Conservation (phyloP, 2,113 vertebrate species). For the Cervus canadensis region DNA sequence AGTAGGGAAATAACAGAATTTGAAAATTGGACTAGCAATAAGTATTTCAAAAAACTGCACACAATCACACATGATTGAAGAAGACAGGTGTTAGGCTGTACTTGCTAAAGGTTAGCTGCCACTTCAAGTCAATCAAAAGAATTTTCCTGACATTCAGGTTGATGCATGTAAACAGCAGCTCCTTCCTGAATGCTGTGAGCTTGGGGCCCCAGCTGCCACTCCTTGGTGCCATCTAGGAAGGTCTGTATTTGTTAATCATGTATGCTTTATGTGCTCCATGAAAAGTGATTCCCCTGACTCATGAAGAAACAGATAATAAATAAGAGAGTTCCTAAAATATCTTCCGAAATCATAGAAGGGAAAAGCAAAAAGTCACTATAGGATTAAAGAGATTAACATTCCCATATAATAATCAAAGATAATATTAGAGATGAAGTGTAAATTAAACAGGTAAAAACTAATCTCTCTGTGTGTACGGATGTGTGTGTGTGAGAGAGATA, state of each 20-base stretch:
- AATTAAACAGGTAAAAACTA: neutral
- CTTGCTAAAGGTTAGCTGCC: neutral
- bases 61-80: constrained; percentile 33
- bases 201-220: neutral
- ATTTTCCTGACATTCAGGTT: neutral
- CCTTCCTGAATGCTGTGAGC: neutral
- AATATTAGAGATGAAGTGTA: neutral
- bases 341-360: neutral
- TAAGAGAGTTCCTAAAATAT: neutral
- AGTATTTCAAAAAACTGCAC: neutral
- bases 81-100: constrained; percentile 3
- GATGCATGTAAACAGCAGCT: neutral
- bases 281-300: neutral
- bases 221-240: neutral
- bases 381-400: neutral
- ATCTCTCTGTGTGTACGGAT: neutral
- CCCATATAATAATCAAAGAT: neutral
- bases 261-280: neutral
- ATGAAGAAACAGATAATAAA: neutral
- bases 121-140: constrained; percentile 10
- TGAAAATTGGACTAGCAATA: constrained; percentile 13
- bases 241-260: neutral
- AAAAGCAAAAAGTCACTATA: neutral
- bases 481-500: neutral
- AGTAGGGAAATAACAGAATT: neutral